Conservation (phyloP, 92 coral and sea anemone genomes). For the Hydrozoanthus gracilis region DNA sequence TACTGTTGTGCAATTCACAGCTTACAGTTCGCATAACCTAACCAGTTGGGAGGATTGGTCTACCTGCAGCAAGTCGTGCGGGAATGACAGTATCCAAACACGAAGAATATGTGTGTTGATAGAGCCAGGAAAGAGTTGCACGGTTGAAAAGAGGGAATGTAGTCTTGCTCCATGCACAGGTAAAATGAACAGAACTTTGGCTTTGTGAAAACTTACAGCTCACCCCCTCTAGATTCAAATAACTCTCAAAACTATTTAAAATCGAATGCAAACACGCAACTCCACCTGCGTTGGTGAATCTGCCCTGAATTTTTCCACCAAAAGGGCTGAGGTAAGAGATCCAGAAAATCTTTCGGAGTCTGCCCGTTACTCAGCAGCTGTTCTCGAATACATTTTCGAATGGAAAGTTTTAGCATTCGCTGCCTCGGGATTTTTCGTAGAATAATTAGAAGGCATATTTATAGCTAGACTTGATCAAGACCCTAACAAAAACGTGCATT, state of each 20-base stretch:
- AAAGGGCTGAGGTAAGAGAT: too few species aligned
- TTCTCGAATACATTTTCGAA: too few species aligned
- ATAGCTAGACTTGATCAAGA: too few species aligned
- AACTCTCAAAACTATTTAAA: too few species aligned
- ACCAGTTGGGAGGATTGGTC: constrained; percentile 41
- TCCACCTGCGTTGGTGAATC: too few species aligned
- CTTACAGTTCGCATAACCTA: constrained; percentile 20
- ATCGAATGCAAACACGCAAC: neutral
- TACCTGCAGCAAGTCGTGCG: constrained; percentile 19
- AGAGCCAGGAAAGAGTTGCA: constrained; percentile 10
- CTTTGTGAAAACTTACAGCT: neutral
- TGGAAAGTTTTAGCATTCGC: too few species aligned
- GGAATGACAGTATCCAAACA: constrained; percentile 15
- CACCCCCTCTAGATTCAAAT: neutral
- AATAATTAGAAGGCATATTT: too few species aligned
- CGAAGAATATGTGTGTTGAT: constrained; percentile 13
- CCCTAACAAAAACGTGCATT: too few species aligned
- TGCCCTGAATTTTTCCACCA: too few species aligned
- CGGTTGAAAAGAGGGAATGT: constrained; percentile 26
- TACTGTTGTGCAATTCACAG: neutral
- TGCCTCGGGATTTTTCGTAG: too few species aligned
- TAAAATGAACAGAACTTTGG: neutral
- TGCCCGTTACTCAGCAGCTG: too few species aligned
- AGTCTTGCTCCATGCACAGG: constrained; percentile 16
- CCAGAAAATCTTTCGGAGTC: too few species aligned